phyloP scores from a whole-genome alignment of 2,888 invertebrate species.

The Cantharis flavilabris region DNA sequence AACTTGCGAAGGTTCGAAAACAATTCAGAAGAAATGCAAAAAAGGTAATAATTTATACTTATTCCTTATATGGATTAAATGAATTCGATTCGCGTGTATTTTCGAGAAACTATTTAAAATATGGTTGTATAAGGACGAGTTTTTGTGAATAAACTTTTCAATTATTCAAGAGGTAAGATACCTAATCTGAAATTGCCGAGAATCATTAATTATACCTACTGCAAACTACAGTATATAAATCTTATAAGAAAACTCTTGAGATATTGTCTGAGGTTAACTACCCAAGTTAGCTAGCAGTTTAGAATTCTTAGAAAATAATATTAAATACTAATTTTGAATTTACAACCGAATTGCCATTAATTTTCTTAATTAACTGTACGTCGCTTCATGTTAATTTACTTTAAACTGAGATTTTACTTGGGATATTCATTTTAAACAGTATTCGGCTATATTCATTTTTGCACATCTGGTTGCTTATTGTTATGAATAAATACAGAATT shows the following conservation, averaged over 20 bases:
- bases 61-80: conserved; percentile 13
- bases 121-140: neutral
- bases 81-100: neutral
- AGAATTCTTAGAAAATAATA: conserved; percentile 13
- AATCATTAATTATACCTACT: conserved; percentile 2
- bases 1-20: conserved; percentile 81
- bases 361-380: conserved; percentile 33
- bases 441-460: conserved; percentile 16
- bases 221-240: conserved; percentile 1
- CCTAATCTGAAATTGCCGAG: neutral
- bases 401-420: conserved; percentile 18
- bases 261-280: conserved; percentile 31
- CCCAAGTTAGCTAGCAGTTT: conserved; percentile 9
- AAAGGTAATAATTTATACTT: conserved; percentile 66
- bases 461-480: neutral
- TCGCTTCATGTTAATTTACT: conserved; percentile 33
- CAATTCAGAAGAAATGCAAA: conserved; percentile 90
- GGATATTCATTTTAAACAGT: conserved; percentile 5
- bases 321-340: conserved; percentile 25
- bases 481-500: neutral
- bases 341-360: conserved; percentile 31
- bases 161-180: conserved; percentile 2
- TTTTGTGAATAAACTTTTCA: neutral
- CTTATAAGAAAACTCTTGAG: neutral
- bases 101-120: conserved; percentile 1